phyloP scores from a whole-genome alignment of 2,888 invertebrate genomes.

The Patella pellucida region DNA sequence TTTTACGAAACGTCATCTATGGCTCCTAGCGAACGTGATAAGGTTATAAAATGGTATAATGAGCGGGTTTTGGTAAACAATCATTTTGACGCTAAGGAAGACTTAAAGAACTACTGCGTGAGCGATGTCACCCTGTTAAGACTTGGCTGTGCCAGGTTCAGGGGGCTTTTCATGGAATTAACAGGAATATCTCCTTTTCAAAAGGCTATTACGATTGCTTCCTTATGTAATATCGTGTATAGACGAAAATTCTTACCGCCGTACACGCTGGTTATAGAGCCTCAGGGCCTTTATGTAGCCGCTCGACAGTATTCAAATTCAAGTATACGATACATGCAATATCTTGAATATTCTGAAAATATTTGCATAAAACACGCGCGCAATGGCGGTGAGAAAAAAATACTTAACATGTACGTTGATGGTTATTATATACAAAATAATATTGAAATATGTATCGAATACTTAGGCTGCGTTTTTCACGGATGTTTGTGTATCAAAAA shows the following conservation, averaged over 20 bases:
- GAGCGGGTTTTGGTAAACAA: background rate
- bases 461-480: background rate
- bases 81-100: background rate
- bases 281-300: background rate
- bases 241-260: background rate
- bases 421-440: background rate
- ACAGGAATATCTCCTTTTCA: background rate
- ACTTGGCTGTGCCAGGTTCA: background rate
- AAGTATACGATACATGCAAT: background rate
- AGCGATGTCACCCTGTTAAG: background rate
- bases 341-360: background rate
- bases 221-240: background rate
- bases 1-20: background rate
- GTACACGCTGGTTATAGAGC: background rate
- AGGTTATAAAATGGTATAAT: background rate
- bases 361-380: background rate
- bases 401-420: background rate
- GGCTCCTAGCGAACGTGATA: background rate
- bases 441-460: background rate
- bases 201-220: background rate
- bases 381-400: background rate
- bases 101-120: background rate
- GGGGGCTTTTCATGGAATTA: background rate
- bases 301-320: background rate
- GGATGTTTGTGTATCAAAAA: background rate